Conservation (phyloP, 2,113 vertebrate genomes). For the Zapus hudsonius region DNA sequence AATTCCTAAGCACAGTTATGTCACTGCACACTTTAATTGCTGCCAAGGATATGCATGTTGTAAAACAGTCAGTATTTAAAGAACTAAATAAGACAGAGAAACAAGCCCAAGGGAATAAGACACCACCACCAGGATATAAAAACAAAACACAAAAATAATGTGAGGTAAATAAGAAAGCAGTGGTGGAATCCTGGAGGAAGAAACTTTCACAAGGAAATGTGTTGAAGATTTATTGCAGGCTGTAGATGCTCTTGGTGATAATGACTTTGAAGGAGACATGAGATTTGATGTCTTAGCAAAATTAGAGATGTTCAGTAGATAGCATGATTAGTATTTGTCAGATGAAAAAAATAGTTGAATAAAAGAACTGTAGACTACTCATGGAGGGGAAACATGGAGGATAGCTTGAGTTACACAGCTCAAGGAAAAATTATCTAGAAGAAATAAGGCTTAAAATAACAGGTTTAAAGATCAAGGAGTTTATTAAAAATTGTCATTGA, state of each 20-base stretch:
- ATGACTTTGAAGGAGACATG: neutral
- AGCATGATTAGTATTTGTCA: neutral
- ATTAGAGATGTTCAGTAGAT: neutral
- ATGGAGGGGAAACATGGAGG: neutral
- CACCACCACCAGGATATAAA: neutral
- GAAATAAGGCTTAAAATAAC: neutral
- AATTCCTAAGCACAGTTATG: neutral
- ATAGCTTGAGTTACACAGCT: neutral
- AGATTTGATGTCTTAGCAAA: neutral
- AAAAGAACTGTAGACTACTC: neutral
- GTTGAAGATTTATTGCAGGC: no score
- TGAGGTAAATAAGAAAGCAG: neutral
- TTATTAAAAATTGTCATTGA: neutral
- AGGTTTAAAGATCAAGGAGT: neutral
- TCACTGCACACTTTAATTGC: neutral
- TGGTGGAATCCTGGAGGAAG: neutral
- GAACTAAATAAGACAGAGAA: neutral
- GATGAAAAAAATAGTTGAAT: neutral
- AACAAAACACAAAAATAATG: neutral
- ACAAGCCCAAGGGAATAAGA: neutral
- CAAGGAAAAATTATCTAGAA: neutral
- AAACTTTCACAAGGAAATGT: neutral
- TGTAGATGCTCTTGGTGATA: neutral
- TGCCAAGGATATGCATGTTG: neutral
- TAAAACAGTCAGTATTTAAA: neutral